These are phyloP conservation scores for Megalurothrips usitatus DNA, from an alignment of 2,888 invertebrate species.

Conservation along the genomic window DNA sequence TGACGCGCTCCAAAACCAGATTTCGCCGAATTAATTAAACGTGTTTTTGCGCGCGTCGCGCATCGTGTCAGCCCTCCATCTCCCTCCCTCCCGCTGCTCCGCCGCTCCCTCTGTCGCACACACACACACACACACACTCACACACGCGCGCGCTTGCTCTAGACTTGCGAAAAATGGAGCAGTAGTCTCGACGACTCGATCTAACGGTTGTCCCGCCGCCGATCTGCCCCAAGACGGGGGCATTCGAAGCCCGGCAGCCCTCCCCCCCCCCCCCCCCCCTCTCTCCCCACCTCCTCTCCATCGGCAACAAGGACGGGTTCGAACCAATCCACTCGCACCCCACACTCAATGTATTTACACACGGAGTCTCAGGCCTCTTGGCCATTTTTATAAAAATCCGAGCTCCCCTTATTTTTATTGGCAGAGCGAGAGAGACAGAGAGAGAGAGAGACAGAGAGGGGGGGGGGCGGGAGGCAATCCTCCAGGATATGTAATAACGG, in stretches of 20 bases:
- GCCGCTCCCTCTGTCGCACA: background rate
- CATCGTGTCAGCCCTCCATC: background rate
- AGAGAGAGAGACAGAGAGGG: too few species aligned
- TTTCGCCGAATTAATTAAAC: constrained; percentile 25
- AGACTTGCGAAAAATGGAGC: constrained; percentile 17
- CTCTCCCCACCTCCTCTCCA: too few species aligned
- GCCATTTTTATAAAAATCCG: too few species aligned
- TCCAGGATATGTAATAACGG: too few species aligned
- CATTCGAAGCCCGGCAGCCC: background rate
- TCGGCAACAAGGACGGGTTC: too few species aligned
- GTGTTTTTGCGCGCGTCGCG: constrained; percentile 17
- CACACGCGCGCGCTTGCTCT: background rate
- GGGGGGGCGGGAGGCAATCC: too few species aligned
- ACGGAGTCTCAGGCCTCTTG: too few species aligned
- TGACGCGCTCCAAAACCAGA: constrained; percentile 22
- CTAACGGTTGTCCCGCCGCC: constrained; percentile 14
- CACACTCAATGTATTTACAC: too few species aligned
- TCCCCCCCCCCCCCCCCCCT: too few species aligned
- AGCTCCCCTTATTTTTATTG: too few species aligned
- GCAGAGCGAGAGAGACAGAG: too few species aligned
- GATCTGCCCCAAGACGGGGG: background rate
- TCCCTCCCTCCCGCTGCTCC: background rate
- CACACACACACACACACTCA: background rate
- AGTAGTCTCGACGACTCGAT: constrained; percentile 16
- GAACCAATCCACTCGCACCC: too few species aligned